Evolutionary conservation across 2,797 vertebrate genomes (phyloP).

Genomic region (Pangasius larnaudii): DNA sequence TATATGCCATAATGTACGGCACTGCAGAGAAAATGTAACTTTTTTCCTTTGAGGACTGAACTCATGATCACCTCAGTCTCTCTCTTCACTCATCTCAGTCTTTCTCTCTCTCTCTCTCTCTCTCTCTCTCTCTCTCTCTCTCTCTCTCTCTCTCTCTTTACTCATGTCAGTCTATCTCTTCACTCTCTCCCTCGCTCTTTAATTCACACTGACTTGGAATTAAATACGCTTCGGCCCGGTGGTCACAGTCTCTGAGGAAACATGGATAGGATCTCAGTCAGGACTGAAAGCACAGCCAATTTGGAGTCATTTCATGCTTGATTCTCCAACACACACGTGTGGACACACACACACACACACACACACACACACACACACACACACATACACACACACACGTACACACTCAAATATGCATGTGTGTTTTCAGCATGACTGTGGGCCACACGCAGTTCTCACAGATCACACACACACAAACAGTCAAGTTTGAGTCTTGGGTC

Average conservation of each 20-base stretch:
- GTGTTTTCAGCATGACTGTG: background rate
- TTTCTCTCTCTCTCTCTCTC: background rate
- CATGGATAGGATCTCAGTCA: slow-evolving; percentile 77
- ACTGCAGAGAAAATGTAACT: slow-evolving; percentile 61
- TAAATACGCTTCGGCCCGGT: slow-evolving; percentile 78
- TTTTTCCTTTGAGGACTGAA: slow-evolving; percentile 46
- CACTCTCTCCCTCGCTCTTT: background rate
- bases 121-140: background rate
- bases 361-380: slow-evolving; percentile 37
- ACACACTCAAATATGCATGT: background rate
- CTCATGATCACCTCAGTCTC: slow-evolving; percentile 53
- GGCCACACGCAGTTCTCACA: slow-evolving; percentile 50
- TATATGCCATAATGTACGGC: slow-evolving; percentile 36
- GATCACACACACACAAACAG: slow-evolving; percentile 47
- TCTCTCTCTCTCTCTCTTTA: background rate
- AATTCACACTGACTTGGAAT: slow-evolving; percentile 62
- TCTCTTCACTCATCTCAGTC: background rate
- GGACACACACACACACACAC: slow-evolving; percentile 60
- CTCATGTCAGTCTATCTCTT: background rate
- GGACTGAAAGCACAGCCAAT: slow-evolving; percentile 76
- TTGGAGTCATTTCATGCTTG: slow-evolving; percentile 78
- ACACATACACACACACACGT: slow-evolving; percentile 61
- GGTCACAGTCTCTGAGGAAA: slow-evolving; percentile 75
- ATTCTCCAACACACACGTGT: slow-evolving; percentile 55
- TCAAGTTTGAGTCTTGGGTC: background rate